Conservation (phyloP, 2,888 invertebrate species). For the Lasioglossum figueresi region DNA sequence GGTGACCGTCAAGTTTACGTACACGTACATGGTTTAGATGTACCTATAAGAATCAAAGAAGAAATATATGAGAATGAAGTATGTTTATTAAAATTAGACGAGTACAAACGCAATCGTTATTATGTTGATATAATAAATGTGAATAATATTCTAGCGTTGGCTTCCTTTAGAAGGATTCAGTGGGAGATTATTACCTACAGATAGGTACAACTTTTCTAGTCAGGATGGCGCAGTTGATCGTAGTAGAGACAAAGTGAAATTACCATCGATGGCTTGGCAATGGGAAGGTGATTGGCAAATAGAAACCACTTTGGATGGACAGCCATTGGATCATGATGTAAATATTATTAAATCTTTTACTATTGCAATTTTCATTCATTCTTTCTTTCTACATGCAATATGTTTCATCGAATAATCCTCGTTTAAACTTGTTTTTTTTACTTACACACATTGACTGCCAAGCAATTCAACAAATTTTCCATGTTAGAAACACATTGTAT, state of each 20-base stretch:
- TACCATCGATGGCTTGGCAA: slow-evolving; percentile 98
- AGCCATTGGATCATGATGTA: slow-evolving; percentile 94
- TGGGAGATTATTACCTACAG: slow-evolving; percentile 93
- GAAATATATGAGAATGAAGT: slow-evolving; percentile 96
- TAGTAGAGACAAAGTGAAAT: slow-evolving; percentile 91
- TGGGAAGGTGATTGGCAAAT: slow-evolving; percentile 98
- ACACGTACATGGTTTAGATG: slow-evolving; percentile 94
- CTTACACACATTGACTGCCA: neutral
- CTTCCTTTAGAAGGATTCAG: slow-evolving; percentile 95
- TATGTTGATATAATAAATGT: slow-evolving; percentile 13
- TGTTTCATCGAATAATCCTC: neutral
- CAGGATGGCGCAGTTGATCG: slow-evolving; percentile 92
- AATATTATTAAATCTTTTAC: slow-evolving; percentile 54
- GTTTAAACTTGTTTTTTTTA: neutral
- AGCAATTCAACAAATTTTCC: neutral
- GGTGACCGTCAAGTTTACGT: slow-evolving; percentile 97
- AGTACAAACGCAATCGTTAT: neutral
- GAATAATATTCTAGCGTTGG: slow-evolving; percentile 88
- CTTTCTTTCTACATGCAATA: neutral
- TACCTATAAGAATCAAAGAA: slow-evolving; percentile 95
- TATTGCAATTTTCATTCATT: neutral
- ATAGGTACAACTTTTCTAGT: slow-evolving; percentile 94
- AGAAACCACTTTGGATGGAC: slow-evolving; percentile 93
- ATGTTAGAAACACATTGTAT: neutral
- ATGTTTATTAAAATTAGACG: slow-evolving; percentile 42